Conservation (phyloP, 2,797 vertebrate species). For the Bradypodion ventrale region DNA sequence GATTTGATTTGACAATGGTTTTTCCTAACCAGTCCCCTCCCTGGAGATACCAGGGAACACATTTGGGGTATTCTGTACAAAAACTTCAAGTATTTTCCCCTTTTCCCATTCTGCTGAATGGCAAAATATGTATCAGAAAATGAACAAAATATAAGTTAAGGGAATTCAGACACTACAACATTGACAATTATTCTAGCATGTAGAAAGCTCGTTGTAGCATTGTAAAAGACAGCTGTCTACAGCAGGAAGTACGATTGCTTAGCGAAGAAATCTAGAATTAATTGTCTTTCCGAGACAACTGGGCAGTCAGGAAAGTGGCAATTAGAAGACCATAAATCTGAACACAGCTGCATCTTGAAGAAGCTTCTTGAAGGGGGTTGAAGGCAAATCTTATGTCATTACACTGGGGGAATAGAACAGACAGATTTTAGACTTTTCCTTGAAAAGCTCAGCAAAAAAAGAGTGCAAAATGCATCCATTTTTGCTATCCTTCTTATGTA, state of each 20-base stretch:
- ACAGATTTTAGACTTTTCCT: background rate
- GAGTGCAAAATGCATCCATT: too few relatives aligned
- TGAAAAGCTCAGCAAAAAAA: background rate
- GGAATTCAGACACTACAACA: background rate
- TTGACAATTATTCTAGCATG: background rate
- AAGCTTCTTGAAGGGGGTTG: background rate
- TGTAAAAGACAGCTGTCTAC: background rate
- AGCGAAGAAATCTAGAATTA: slow-evolving; percentile 3
- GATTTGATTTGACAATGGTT: too few relatives aligned
- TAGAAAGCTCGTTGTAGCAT: background rate
- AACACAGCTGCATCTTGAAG: slow-evolving; percentile 15
- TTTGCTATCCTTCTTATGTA: background rate
- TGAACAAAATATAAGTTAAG: background rate
- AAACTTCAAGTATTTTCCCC: background rate
- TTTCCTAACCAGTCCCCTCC: too few relatives aligned
- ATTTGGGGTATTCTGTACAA: background rate
- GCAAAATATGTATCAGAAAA: background rate
- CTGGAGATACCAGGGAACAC: too few relatives aligned
- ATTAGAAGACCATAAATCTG: slow-evolving; percentile 1
- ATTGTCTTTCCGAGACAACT: background rate
- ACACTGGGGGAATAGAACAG: background rate
- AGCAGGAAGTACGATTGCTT: background rate
- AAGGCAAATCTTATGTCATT: background rate
- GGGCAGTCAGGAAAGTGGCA: background rate
- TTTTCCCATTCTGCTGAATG: background rate